Percentiles rank a stretch among this genome's conserved stretches.
Conservation (phyloP, 2,113 vertebrate species). For the Microcebus lehilahytsara region DNA sequence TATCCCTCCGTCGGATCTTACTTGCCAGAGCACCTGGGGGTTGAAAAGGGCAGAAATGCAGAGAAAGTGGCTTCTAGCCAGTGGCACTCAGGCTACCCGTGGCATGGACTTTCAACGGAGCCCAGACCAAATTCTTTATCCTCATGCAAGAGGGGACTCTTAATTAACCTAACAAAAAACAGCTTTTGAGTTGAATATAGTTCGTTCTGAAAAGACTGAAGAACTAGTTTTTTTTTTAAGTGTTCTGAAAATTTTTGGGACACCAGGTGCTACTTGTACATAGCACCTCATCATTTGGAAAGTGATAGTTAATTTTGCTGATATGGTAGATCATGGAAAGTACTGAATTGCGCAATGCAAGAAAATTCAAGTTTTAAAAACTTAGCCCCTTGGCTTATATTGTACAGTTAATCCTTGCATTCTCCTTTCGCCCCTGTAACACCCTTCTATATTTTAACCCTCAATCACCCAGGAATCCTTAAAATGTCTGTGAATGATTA, state of each 20-base stretch:
- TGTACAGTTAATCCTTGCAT: slow-evolving; percentile 1
- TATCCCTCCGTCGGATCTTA: slow-evolving; percentile 96
- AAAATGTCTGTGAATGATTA: background rate
- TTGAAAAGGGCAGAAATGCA: slow-evolving; percentile 31
- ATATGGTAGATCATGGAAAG: slow-evolving; percentile 14
- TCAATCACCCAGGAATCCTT: background rate
- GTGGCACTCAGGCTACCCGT: slow-evolving; percentile 58
- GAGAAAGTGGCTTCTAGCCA: slow-evolving; percentile 47
- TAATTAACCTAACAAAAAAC: slow-evolving; percentile 74
- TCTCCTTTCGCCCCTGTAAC: background rate
- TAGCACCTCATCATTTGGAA: slow-evolving; percentile 51
- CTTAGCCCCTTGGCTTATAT: background rate
- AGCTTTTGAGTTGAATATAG: slow-evolving; percentile 46
- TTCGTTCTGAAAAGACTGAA: slow-evolving; percentile 63
- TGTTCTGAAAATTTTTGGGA: slow-evolving; percentile 48
- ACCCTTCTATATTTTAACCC: background rate
- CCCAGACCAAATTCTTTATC: slow-evolving; percentile 62
- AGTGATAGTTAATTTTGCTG: slow-evolving; percentile 40
- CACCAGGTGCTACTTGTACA: slow-evolving; percentile 41
- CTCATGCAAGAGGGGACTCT: slow-evolving; percentile 70
- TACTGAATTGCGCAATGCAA: background rate
- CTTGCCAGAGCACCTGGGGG: slow-evolving; percentile 92
- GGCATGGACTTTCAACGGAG: slow-evolving; percentile 48
- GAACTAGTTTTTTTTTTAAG: slow-evolving; percentile 10
- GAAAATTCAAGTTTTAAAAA: slow-evolving; percentile 23